Base-by-base conservation (phyloP, 2,113 vertebrate genomes). In the Gallinago undulata region DNA sequence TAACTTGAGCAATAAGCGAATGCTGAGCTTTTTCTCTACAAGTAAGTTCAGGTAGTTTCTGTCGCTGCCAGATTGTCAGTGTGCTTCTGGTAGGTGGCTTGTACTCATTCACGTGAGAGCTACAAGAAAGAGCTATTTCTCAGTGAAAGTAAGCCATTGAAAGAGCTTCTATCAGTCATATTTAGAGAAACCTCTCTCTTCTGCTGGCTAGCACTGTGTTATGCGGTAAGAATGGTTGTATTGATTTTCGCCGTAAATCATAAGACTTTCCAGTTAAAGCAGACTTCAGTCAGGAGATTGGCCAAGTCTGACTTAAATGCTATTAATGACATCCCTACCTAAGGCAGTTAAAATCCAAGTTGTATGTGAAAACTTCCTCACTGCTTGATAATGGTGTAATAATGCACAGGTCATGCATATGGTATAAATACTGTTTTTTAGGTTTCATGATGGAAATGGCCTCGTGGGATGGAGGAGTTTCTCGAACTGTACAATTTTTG, bases 371-470 rank as follows among this genome's bases (percentile, higher is more conserved):
- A 79, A 37, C 18, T 72, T 37, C 12, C 30, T 89, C 47, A 6
- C 39, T 78, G 47, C 51, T 64, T 81, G 64, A 3, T 63, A 30
- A 5, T 2, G 8, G 24, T 87, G 39, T 81, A 30, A 45, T 33
- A 82, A 45, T 77, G n/a, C 60, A 7, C 5, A 28, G 37, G 14
- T 62, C 23, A 77, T 55, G 7, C 43, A 39, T 87, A 33, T 33
- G 35, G 5, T 50, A 19, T 45, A 45, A 77, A 64, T 94, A 14
- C 21, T 96, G 22, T 0, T 27, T 96, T 97, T 41, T 87, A 99
- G 99, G 99, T 80, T 99, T 99, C 97, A 99, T 99, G 99, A 99
- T 99, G 99, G 99, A 99, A 97, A 99, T 99, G 99, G 99, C 99
- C 31, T 99, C 99, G 0, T 99, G 99, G 99, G 99, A 99, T 67